Evolutionary conservation across 2,797 vertebrate species (phyloP).

Genomic region (Cercopithecus hamlyni): DNA sequence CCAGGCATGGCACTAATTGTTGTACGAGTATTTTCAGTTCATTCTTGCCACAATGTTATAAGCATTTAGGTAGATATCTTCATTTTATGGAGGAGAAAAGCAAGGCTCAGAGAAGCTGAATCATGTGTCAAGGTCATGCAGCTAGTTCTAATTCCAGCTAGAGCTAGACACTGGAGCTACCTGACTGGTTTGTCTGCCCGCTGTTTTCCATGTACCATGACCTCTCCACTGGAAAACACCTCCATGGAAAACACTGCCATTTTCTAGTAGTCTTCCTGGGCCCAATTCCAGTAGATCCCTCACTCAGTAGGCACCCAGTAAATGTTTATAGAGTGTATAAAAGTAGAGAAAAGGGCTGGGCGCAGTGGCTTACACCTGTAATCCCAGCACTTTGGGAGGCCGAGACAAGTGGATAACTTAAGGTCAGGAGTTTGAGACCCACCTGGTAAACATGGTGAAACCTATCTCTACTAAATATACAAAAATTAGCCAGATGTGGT

Average conservation of each 20-base stretch:
- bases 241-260: background rate
- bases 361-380: no score
- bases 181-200: no score
- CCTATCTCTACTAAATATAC: background rate
- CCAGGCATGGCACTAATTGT: background rate
- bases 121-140: background rate
- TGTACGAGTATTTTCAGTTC: background rate
- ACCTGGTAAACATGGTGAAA: background rate
- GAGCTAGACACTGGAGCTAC: background rate
- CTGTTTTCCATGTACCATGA: background rate
- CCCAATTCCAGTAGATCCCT: background rate
- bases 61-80: background rate
- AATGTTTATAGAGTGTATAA: background rate
- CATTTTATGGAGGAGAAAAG: background rate
- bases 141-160: background rate
- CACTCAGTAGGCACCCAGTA: background rate
- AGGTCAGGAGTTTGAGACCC: background rate
- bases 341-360: background rate
- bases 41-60: background rate
- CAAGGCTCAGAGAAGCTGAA: background rate
- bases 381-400: no score
- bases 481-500: background rate
- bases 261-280: background rate
- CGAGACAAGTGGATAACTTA: background rate
- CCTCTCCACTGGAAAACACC: background rate